Evolutionary conservation across 2,113 vertebrate genomes (phyloP).

Genomic region (Cryptomyrus ogoouensis): DNA sequence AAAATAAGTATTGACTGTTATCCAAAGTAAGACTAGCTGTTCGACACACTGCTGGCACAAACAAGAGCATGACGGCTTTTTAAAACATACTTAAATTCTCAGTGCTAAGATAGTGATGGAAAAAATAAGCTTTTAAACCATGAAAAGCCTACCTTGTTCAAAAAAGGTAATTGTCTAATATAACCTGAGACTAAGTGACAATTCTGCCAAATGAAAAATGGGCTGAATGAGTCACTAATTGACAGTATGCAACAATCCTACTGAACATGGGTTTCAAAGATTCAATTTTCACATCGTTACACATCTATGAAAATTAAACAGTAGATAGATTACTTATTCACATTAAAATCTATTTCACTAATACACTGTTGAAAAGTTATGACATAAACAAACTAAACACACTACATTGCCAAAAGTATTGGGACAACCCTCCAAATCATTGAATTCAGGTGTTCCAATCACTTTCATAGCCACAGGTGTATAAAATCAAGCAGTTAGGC

Average conservation of each 20-base stretch:
- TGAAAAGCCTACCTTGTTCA: neutral
- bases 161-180: neutral
- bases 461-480: no score
- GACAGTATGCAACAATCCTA: neutral
- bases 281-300: neutral
- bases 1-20: neutral
- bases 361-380: neutral
- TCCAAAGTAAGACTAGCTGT: neutral
- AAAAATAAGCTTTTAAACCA: neutral
- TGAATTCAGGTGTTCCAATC: no score
- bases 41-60: neutral
- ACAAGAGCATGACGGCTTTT: neutral
- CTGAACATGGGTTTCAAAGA: neutral
- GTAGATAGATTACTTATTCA: neutral
- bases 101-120: neutral
- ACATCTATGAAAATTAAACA: neutral
- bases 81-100: neutral
- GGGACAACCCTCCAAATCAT: no score
- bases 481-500: no score
- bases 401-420: no score
- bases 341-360: neutral
- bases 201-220: neutral
- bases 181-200: neutral
- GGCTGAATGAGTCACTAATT: neutral
- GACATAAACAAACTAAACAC: no score